Conservation (phyloP, 2,797 vertebrate genomes). For the Acanthiza pusilla region DNA sequence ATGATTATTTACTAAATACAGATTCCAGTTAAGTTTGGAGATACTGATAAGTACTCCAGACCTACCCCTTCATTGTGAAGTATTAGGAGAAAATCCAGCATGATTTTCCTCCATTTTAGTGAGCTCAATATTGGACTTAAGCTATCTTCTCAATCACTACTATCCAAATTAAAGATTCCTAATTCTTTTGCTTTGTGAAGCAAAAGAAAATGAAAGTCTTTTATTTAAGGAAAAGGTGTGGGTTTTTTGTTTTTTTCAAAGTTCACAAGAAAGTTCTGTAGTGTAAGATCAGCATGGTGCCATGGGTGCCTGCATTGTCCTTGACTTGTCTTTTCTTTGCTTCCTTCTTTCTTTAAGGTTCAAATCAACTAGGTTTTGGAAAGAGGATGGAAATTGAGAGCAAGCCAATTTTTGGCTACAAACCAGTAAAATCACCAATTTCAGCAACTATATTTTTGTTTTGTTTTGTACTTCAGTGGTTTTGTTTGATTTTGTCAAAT, state of each 20-base stretch:
- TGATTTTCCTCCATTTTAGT: not conserved
- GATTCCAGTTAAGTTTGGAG: not conserved
- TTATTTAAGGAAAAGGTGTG: not conserved
- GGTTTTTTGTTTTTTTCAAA: not conserved
- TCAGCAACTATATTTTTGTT: not conserved
- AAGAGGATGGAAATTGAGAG: not conserved
- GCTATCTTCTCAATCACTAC: not conserved
- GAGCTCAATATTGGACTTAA: not conserved
- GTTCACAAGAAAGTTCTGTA: not conserved
- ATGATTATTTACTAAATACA: not conserved
- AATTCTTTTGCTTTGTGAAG: not conserved
- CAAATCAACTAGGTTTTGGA: not conserved
- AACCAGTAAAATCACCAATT: not conserved
- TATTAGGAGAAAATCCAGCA: not conserved
- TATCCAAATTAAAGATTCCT: not conserved
- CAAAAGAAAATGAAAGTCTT: rapidly evolving
- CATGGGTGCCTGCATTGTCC: not conserved
- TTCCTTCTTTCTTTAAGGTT: not conserved
- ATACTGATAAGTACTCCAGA: not conserved
- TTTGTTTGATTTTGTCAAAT: not conserved
- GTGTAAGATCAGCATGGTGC: not conserved
- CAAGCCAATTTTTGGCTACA: not conserved
- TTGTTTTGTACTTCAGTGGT: not conserved
- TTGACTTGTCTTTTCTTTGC: not conserved
- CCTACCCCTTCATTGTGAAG: not conserved